These are phyloP conservation scores for Priocnemis perturbator DNA, from an alignment of 2,888 invertebrate genomes.

Conservation along the genomic window DNA sequence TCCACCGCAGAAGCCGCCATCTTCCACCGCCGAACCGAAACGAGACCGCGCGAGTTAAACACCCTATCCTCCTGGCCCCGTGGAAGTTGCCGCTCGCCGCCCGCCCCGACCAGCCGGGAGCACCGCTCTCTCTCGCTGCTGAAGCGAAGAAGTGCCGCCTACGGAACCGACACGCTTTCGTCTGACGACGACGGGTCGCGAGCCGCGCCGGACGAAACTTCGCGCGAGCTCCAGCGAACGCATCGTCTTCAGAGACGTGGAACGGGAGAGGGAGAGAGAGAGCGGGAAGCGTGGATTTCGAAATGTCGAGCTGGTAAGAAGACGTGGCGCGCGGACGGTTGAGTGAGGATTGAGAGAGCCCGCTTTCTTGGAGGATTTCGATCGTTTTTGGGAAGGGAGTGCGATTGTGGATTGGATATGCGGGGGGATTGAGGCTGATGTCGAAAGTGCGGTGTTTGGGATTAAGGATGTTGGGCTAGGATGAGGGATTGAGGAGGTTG, in stretches of 20 bases:
- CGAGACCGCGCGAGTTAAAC: slow-evolving; percentile 74
- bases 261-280: neutral
- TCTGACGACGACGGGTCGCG: neutral
- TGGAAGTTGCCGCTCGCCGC: slow-evolving; percentile 55
- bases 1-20: slow-evolving; percentile 75
- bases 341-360: too few relatives aligned
- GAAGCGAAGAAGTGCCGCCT: neutral
- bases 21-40: slow-evolving; percentile 74
- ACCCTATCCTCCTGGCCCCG: slow-evolving; percentile 60
- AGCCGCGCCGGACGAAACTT: slow-evolving; percentile 23
- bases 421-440: too few relatives aligned
- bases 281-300: slow-evolving; percentile 4
- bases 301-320: too few relatives aligned
- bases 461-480: too few relatives aligned
- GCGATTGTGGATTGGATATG: too few relatives aligned
- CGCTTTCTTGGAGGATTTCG: too few relatives aligned
- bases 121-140: too few relatives aligned
- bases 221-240: slow-evolving; percentile 5
- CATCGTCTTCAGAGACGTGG: too few relatives aligned
- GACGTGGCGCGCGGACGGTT: too few relatives aligned
- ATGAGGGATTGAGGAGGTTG: too few relatives aligned
- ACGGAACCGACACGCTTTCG: neutral
- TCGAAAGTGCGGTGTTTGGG: neutral
- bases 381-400: too few relatives aligned
- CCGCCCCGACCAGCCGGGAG: slow-evolving; percentile 33